Evolutionary conservation across 2,888 invertebrate genomes (phyloP).

Genomic region (Eupithecia inturbata): DNA sequence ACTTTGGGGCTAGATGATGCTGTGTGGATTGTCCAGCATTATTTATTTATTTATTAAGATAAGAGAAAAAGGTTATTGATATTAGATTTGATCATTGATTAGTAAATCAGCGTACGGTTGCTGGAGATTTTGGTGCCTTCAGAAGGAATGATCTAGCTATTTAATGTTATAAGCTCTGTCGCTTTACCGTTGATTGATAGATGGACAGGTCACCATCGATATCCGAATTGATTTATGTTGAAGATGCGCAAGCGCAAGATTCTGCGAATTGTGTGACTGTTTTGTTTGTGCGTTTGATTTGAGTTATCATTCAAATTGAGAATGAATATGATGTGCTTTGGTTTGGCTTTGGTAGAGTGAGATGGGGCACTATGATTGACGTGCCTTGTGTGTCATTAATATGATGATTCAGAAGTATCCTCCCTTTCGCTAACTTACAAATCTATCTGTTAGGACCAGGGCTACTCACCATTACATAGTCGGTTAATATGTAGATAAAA

Average conservation of each 20-base stretch:
- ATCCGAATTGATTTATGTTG: slow-evolving; percentile 57
- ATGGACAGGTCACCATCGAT: slow-evolving; percentile 56
- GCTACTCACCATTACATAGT: not conserved
- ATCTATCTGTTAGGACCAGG: not conserved
- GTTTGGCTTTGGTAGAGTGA: not conserved
- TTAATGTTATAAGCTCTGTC: slow-evolving; percentile 42
- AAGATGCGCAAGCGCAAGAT: slow-evolving; percentile 22
- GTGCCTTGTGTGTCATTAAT: not conserved
- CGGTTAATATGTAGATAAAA: not conserved
- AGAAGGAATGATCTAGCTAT: not conserved
- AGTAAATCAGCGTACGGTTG: too few species aligned
- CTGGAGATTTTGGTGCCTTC: too few species aligned
- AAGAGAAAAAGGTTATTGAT: too few species aligned
- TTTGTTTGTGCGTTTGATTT: slow-evolving; percentile 22
- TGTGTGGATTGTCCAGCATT: too few species aligned
- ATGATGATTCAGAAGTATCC: not conserved
- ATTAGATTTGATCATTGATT: too few species aligned
- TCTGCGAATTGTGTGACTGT: slow-evolving; percentile 37
- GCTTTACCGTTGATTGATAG: slow-evolving; percentile 61
- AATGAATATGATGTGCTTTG: not conserved
- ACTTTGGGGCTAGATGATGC: too few species aligned
- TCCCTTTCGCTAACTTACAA: not conserved
- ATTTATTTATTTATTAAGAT: too few species aligned
- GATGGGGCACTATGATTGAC: not conserved
- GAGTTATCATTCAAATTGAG: slow-evolving; percentile 12